Evolutionary conservation across 2,888 invertebrate species (phyloP).

Genomic region (Lomographa bimaculata): DNA sequence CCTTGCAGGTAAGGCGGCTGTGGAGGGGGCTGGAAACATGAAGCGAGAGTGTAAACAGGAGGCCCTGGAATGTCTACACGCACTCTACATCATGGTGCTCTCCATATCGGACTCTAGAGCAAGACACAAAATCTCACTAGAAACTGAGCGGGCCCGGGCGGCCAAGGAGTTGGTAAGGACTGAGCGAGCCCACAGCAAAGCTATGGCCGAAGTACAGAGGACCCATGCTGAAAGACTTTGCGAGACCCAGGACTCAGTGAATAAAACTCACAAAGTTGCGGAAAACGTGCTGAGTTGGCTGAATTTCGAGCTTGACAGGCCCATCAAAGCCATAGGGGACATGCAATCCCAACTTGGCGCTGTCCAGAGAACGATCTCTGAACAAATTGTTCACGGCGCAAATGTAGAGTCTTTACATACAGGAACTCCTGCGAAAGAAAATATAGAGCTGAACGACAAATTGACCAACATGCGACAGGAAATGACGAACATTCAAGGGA

Average conservation of each 20-base stretch:
- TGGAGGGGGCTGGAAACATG: neutral
- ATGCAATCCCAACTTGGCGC: neutral
- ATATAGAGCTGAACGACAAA: too few species aligned
- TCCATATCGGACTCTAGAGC: too few species aligned
- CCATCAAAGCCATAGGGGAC: neutral
- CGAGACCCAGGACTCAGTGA: neutral
- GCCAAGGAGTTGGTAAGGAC: neutral
- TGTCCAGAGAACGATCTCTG: neutral
- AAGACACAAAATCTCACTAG: neutral
- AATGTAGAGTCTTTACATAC: neutral
- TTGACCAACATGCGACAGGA: too few species aligned
- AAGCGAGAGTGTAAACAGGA: too few species aligned
- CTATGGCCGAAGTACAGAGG: neutral
- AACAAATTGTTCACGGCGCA: neutral
- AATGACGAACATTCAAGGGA: too few species aligned
- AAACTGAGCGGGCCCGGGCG: too few species aligned
- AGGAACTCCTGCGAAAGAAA: neutral
- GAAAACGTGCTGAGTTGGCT: neutral
- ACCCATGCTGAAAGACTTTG: neutral
- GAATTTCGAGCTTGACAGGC: neutral
- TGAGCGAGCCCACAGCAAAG: neutral
- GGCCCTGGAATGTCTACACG: too few species aligned
- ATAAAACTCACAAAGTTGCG: neutral
- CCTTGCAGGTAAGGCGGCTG: neutral
- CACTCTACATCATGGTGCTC: too few species aligned